Evolutionary conservation across 1,140 invertebrate genomes (phyloP), one percentile per base, ranked within the genome.

Genomic region (Belonocnema kinseyi): DNA sequence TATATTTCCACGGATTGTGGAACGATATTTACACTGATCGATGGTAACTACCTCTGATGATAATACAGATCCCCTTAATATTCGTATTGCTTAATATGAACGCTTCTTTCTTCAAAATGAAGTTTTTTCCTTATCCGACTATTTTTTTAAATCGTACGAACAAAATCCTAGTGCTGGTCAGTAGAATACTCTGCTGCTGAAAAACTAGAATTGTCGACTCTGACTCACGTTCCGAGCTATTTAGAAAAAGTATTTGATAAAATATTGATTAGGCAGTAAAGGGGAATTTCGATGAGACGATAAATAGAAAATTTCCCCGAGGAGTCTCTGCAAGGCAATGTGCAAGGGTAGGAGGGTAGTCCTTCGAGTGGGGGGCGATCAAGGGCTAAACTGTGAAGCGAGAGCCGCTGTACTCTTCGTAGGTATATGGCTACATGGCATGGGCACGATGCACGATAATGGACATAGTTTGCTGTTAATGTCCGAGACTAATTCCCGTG

Each of bases 401-500:
- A 61, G 58, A 51, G 21, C 33, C 52, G 19, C 74, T 81, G 83
- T 80, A 81, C 77, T 46, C 77, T 84, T 79, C 81, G 83, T 79
- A 83, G 26, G 26, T 33, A 33, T 33, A 33, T 5, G 26, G 4
- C 61, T 33, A 33, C 5, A 33, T 33, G 26, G 26, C 61, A 78
- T 81, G 74, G 78, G 83, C 81, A 82, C 85, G 80, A 26, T 26
- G 77, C 85, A 80, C 83, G 85, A 85, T 92, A 92, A 92, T 92
- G 91, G 90, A 90, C 91, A 92, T 91, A 91, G 91, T 92, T 91
- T 87, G 89, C 82, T 84, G 89, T 87, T 92, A 91, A 92, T 92
- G 91, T 91, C 90, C 91, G 90, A 91, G 90, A 92, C 91, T 92
- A 92, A 92, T 92, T 89, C 88, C 89, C 90, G 89, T 91, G 90